Evolutionary conservation across 2,888 invertebrate species (phyloP).

Genomic region (Balanococcus diminutus): DNA sequence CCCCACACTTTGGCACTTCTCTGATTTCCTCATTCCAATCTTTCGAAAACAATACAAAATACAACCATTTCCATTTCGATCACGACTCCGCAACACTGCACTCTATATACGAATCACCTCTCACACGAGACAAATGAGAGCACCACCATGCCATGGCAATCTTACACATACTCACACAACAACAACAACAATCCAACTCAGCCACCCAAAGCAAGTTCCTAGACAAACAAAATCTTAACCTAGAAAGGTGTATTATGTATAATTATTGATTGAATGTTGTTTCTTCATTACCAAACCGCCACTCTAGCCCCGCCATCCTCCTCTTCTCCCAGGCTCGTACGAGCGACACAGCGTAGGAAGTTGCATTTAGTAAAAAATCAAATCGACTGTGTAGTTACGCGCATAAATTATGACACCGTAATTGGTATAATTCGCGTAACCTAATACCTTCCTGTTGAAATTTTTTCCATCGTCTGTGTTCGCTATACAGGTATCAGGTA

Average conservation of each 20-base stretch:
- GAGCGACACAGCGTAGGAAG: slow-evolving; percentile 26
- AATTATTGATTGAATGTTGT: slow-evolving; percentile 34
- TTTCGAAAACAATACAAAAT: too few species aligned
- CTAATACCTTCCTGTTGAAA: not conserved
- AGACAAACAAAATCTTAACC: slow-evolving; percentile 21
- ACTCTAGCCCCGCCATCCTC: not conserved
- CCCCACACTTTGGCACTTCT: too few species aligned
- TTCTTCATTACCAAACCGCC: slow-evolving; percentile 9
- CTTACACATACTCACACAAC: not conserved
- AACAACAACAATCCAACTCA: not conserved
- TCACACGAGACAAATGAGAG: too few species aligned
- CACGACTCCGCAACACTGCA: too few species aligned
- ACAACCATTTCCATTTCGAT: too few species aligned
- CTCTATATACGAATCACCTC: too few species aligned
- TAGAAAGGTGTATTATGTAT: slow-evolving; percentile 22
- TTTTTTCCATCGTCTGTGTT: not conserved
- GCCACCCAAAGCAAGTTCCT: not conserved
- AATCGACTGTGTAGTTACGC: slow-evolving; percentile 9
- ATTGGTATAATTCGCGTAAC: not conserved
- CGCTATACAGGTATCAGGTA: not conserved
- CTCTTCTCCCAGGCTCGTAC: not conserved
- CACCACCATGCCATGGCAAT: too few species aligned
- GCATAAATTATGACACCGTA: slow-evolving; percentile 28
- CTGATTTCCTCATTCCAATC: too few species aligned
- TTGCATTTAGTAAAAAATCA: slow-evolving; percentile 12